Percentiles rank a stretch among this genome's conserved stretches.
Conservation (phyloP, 2,888 invertebrate genomes). For the Rosalia funebris region DNA sequence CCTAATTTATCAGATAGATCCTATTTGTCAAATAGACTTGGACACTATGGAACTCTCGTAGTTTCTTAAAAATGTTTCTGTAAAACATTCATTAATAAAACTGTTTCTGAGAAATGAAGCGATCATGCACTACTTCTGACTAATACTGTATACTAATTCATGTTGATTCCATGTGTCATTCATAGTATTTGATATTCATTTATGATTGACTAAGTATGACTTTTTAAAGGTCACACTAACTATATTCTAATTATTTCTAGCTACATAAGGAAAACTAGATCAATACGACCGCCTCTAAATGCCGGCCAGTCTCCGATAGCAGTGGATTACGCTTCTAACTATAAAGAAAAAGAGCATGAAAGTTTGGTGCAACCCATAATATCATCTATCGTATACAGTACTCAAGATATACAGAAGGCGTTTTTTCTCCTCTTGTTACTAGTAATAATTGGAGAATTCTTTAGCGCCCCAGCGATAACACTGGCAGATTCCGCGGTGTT, state of each 20-base stretch:
- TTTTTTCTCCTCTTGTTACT: constrained; percentile 93
- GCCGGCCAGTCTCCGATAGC: constrained; percentile 78
- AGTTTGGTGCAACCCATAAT: constrained; percentile 91
- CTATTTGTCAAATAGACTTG: too few species aligned
- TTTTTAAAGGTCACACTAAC: too few species aligned
- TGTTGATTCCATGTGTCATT: too few species aligned
- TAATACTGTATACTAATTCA: too few species aligned
- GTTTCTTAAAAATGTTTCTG: too few species aligned
- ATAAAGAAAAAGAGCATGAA: constrained; percentile 74
- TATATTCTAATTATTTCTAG: constrained; percentile 38
- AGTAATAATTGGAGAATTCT: constrained; percentile 97
- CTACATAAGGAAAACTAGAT: constrained; percentile 60
- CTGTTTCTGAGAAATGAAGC: too few species aligned
- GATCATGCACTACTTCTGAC: too few species aligned
- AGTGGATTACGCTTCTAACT: constrained; percentile 81
- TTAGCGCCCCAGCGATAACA: constrained; percentile 95
- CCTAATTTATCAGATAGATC: too few species aligned
- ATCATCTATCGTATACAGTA: constrained; percentile 91
- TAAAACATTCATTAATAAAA: too few species aligned
- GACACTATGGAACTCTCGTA: too few species aligned
- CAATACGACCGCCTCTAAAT: constrained; percentile 60
- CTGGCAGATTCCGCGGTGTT: constrained; percentile 93
- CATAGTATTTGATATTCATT: too few species aligned
- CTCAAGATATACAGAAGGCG: constrained; percentile 91
- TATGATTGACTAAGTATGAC: too few species aligned